Conservation (phyloP, 2,113 vertebrate genomes). For the Polyodon spathula region DNA sequence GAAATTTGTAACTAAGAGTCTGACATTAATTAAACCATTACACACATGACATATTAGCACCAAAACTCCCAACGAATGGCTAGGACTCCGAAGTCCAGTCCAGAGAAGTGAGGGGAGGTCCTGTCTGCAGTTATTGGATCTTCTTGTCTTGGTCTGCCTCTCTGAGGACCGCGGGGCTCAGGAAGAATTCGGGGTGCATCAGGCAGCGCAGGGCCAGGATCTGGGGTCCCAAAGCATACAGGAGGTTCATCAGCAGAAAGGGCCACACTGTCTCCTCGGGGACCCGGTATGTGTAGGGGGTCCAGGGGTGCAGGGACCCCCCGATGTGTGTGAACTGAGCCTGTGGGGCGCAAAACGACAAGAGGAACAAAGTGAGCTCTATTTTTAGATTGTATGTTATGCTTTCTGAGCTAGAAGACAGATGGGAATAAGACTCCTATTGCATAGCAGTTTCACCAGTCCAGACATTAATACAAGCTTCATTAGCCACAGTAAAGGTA, state of each 20-base stretch:
- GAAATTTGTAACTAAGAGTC: no score
- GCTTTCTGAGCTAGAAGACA: background rate
- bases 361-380: background rate
- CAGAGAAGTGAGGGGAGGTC: background rate
- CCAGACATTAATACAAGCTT: no score
- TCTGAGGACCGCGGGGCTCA: constrained; percentile 17
- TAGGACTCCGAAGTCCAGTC: background rate
- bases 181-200: constrained; percentile 60
- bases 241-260: constrained; percentile 57
- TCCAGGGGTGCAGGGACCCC: constrained; percentile 66
- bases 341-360: constrained; percentile 34
- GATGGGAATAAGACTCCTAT: no score
- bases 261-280: constrained; percentile 50
- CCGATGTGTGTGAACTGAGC: constrained; percentile 78
- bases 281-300: constrained; percentile 66
- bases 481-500: no score
- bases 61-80: constrained; percentile 6
- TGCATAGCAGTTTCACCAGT: no score
- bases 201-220: constrained; percentile 65
- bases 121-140: constrained; percentile 37
- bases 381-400: background rate
- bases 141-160: constrained; percentile 56
- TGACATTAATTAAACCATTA: no score
- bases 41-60: no score
- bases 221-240: constrained; percentile 54